A percentile compares a stretch with the other conserved stretches of the same genome.
Conservation (phyloP, 1,140 invertebrate species). For the Drosophila nebulosa region DNA sequence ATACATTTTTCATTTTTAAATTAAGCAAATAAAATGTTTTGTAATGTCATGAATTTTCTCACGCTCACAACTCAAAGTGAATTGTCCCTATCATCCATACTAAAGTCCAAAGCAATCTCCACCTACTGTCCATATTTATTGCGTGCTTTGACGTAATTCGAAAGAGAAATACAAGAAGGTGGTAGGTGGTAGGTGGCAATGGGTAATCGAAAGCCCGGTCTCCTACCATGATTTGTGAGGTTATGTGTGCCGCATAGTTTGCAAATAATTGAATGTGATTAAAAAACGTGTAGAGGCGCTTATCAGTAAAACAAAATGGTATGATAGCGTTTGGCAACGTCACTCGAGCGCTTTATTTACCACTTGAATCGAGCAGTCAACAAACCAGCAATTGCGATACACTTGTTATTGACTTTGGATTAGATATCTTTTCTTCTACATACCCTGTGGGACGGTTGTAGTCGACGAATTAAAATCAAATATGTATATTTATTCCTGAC, state of each 20-base stretch:
- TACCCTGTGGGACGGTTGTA: too few species aligned
- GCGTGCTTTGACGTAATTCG: constrained; percentile 36
- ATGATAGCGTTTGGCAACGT: constrained; percentile 13
- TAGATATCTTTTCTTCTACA: background rate
- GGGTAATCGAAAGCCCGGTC: background rate
- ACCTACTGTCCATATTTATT: background rate
- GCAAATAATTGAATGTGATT: constrained; percentile 49
- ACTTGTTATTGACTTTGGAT: constrained; percentile 31
- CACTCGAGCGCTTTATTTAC: constrained; percentile 61
- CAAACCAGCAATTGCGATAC: background rate
- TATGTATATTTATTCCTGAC: too few species aligned
- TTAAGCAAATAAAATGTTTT: too few species aligned
- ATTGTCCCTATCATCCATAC: constrained; percentile 1
- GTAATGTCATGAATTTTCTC: background rate
- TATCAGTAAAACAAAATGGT: constrained; percentile 27
- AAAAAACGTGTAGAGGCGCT: constrained; percentile 45
- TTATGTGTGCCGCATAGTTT: background rate
- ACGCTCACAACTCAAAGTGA: background rate
- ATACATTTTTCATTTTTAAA: too few species aligned
- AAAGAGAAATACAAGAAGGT: background rate
- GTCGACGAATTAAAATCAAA: background rate
- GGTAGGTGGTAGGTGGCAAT: too few species aligned
- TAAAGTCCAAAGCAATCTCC: background rate
- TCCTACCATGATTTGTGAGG: background rate
- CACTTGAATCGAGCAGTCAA: constrained; percentile 16